Evolutionary conservation across 2,797 vertebrate genomes (phyloP).

Genomic region (Oophaga sylvatica): DNA sequence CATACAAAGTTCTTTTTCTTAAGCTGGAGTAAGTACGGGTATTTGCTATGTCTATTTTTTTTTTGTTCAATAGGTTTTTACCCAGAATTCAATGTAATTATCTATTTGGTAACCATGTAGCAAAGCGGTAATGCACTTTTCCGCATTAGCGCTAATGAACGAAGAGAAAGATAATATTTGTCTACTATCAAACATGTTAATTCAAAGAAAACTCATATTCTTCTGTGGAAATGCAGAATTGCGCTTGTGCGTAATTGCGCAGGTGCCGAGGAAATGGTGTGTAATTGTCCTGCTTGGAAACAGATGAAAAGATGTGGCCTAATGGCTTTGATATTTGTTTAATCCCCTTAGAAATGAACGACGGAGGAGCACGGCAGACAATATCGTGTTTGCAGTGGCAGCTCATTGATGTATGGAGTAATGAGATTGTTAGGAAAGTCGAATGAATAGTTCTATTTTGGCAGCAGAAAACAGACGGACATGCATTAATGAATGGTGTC

Average conservation of each 20-base stretch:
- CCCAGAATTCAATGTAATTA: slow-evolving; percentile 20
- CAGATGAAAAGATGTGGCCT: slow-evolving; percentile 45
- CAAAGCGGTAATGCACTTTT: slow-evolving; percentile 4
- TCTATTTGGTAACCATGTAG: neutral
- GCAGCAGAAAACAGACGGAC: slow-evolving; percentile 16
- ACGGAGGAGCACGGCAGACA: slow-evolving; percentile 31
- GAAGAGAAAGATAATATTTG: neutral
- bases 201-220: slow-evolving; percentile 29
- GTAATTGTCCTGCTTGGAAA: slow-evolving; percentile 44
- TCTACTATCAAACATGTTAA: slow-evolving; percentile 27
- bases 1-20: neutral
- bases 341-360: slow-evolving; percentile 37
- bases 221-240: slow-evolving; percentile 36
- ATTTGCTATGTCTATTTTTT: neutral
- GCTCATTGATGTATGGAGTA: slow-evolving; percentile 50
- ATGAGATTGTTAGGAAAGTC: slow-evolving; percentile 38
- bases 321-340: slow-evolving; percentile 39
- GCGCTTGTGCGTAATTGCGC: slow-evolving; percentile 14
- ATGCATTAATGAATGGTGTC: neutral
- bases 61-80: neutral
- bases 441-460: slow-evolving; percentile 20
- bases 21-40: neutral
- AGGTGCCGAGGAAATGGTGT: slow-evolving; percentile 29
- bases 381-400: slow-evolving; percentile 32
- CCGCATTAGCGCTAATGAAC: neutral